Conservation (phyloP, 2,113 vertebrate genomes). For the Gallinago jamesoni region DNA sequence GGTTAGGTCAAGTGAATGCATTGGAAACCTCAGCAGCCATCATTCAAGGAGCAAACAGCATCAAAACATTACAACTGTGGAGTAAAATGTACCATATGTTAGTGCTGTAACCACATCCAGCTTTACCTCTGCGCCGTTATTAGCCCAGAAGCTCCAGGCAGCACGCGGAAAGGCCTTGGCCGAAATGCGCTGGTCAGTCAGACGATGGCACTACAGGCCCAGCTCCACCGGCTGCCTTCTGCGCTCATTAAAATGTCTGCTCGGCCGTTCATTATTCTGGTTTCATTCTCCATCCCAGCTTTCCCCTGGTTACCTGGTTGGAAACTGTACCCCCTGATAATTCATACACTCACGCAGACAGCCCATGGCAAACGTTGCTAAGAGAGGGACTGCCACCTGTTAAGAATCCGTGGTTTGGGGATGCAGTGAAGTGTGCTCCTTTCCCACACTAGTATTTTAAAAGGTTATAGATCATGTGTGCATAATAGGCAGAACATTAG, state of each 20-base stretch:
- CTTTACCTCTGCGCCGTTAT: not conserved
- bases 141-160: not conserved
- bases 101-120: not conserved
- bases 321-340: conserved; percentile 81
- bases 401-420: conserved; percentile 79
- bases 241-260: conserved; percentile 56
- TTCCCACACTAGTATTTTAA: conserved; percentile 90
- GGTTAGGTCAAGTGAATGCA: conserved; percentile 12
- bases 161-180: fast-evolving
- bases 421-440: conserved; percentile 78
- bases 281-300: conserved; percentile 73
- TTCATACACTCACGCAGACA: conserved; percentile 72
- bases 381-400: conserved; percentile 83
- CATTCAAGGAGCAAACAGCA: conserved; percentile 26
- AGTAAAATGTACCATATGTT: conserved; percentile 49
- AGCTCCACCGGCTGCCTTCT: not conserved
- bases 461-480: conserved; percentile 89
- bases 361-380: conserved; percentile 85
- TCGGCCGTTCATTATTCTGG: conserved; percentile 63
- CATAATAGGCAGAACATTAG: conserved; percentile 87
- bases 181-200: conserved; percentile 31
- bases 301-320: conserved; percentile 81
- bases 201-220: conserved; percentile 65
- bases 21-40: conserved; percentile 36
- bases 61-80: conserved; percentile 41